Base-by-base conservation (phyloP, 2,888 invertebrate genomes). In the Agrochola litura region DNA sequence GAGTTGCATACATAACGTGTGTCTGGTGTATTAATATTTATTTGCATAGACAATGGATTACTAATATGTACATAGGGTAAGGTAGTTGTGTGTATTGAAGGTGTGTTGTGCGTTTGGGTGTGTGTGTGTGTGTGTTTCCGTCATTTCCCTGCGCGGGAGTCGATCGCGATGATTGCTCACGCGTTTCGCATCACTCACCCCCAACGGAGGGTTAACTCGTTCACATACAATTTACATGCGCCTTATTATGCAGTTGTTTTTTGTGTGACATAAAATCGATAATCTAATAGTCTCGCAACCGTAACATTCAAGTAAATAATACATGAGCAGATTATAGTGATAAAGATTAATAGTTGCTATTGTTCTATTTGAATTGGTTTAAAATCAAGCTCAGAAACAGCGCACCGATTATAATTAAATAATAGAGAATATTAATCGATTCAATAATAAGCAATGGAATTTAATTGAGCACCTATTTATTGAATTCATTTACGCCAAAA, bases 171-270 rank as follows among this genome's bases (percentile, higher is more conserved):
- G 96, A 95, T 94, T 95, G 95, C 95, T 95, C 95, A 96, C 96
- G 96, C 96, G 96, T 96, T 94, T 94, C 96, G 96, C 96, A 96
- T 96, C 96, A 94, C 92, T 95, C 95, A 92, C 95, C 96, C 96
- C 92, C 92, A 92, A 94, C 93, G 95, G 90, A 89, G 91, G 91
- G 93, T 94, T 93, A 93, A 94, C 94, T 92, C 91, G 94, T 95
- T 95, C 95, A 93, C 95, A 94, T 93, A 95, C 92, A 92, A 95
- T 96, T 96, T 95, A 95, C 95, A 95, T 96, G 94, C 91, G 87
- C 90, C 91, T 92, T 90, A 91, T 90, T 94, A 95, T 94, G 90
- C 94, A 93, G 91, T 91, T 89, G 86, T 82, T 83, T 92, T 94
- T 95, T 93, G 92, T 94, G 89, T 92, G 89, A 91, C 89, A 90